These are phyloP conservation scores for Ictalurus furcatus DNA, from an alignment of 2,113 vertebrate species.

Conservation along the genomic window DNA sequence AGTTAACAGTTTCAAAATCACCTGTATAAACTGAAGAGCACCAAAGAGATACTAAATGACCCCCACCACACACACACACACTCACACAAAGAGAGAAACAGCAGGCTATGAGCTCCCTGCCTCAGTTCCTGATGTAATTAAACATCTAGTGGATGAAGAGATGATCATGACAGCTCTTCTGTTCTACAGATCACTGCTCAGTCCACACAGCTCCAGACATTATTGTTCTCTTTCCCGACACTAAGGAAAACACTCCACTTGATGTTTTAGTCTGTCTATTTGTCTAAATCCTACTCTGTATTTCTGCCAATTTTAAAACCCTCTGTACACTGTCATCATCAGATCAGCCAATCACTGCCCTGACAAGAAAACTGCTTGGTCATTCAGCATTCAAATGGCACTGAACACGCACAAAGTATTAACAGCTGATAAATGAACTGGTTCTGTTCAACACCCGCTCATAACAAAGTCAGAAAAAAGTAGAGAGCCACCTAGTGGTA, in stretches of 20 bases:
- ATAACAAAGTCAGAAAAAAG: not conserved
- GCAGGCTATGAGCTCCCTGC: not conserved
- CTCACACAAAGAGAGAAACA: not conserved
- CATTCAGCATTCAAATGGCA: not conserved
- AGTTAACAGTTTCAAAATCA: not conserved
- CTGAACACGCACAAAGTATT: not conserved
- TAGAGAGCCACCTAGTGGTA: not conserved
- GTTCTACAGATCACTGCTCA: constrained; percentile 12
- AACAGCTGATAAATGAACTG: not conserved
- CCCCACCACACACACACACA: too few relatives aligned
- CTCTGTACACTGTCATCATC: not conserved
- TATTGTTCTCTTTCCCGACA: not conserved
- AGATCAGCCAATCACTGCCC: not conserved
- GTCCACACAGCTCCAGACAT: not conserved
- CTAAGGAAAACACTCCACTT: constrained; percentile 21
- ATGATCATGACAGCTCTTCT: constrained; percentile 8
- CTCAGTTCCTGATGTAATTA: not conserved
- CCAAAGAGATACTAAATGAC: not conserved
- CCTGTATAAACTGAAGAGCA: not conserved
- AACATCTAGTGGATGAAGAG: not conserved
- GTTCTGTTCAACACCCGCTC: not conserved
- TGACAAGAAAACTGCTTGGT: not conserved
- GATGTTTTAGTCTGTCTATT: constrained; percentile 23
- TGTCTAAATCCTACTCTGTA: constrained; percentile 6
- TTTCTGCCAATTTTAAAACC: not conserved